A percentile compares a stretch with the other conserved stretches of the same genome.
Conservation (phyloP, 2,888 invertebrate species). For the Tetragnatha montana region DNA sequence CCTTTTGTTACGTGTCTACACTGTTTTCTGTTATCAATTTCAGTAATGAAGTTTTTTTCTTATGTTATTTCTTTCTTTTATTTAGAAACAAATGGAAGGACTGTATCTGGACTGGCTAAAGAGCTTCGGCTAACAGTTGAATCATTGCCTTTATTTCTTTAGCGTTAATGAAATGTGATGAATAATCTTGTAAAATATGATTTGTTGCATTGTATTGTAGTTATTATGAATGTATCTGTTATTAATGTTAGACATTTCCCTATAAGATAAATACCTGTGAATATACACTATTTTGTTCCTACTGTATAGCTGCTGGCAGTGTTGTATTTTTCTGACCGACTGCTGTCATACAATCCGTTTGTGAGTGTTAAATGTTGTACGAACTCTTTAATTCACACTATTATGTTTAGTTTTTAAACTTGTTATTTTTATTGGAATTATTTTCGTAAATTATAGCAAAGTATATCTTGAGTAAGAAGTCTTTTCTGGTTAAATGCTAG, state of each 20-base stretch:
- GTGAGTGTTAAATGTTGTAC: conserved; percentile 51
- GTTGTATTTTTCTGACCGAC: conserved; percentile 65
- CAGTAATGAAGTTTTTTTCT: neutral
- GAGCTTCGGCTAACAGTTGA: conserved; percentile 67
- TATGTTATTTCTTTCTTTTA: neutral
- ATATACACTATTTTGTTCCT: conserved; percentile 71
- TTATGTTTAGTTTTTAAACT: conserved; percentile 41
- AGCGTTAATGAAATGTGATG: conserved; percentile 70
- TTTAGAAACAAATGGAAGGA: neutral
- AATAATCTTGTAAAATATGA: conserved; percentile 71
- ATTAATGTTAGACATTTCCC: conserved; percentile 59
- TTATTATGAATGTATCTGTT: conserved; percentile 62
- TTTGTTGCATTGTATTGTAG: conserved; percentile 70
- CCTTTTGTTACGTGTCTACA: too few relatives aligned
- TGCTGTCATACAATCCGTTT: conserved; percentile 52
- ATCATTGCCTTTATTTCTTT: conserved; percentile 70
- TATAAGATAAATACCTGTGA: conserved; percentile 59
- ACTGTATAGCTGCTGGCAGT: conserved; percentile 71
- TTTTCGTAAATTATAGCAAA: conserved; percentile 61
- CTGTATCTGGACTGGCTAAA: conserved; percentile 62
- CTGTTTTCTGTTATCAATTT: too few relatives aligned
- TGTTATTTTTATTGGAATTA: conserved; percentile 58
- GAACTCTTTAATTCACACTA: conserved; percentile 31
- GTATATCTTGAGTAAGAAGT: conserved; percentile 30
- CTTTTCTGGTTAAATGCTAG: conserved; percentile 63